Percentiles rank a stretch among this genome's conserved stretches.
Conservation (phyloP, 1,140 invertebrate genomes). For the Calliphora vicina region DNA sequence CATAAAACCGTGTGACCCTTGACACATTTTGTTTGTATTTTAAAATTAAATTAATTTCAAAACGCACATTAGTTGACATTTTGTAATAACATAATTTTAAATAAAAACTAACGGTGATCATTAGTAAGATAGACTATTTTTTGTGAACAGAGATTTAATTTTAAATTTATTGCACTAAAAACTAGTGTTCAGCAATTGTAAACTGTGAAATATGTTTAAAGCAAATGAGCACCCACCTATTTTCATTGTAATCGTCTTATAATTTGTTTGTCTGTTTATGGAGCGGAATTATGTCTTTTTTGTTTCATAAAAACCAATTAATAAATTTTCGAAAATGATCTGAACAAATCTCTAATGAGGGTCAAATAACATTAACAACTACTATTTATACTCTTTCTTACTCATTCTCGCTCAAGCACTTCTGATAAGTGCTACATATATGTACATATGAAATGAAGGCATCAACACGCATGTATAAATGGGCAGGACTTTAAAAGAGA, state of each 20-base stretch:
- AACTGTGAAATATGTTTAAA: not conserved
- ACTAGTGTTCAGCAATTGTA: not conserved
- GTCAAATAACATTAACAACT: slow-evolving; percentile 27
- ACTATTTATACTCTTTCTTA: not conserved
- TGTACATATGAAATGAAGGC: too few species aligned
- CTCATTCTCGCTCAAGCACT: not conserved
- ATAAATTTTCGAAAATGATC: slow-evolving; percentile 31
- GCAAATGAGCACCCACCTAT: not conserved
- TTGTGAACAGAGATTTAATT: not conserved
- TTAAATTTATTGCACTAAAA: not conserved
- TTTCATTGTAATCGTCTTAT: slow-evolving; percentile 31
- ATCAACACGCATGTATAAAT: not conserved
- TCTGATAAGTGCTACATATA: not conserved
- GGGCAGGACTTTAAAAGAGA: not conserved
- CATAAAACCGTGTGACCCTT: slow-evolving; percentile 9
- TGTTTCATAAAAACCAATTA: slow-evolving; percentile 28
- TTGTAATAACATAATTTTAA: not conserved
- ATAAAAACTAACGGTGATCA: not conserved
- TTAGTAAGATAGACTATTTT: not conserved
- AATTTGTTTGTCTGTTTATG: slow-evolving; percentile 24
- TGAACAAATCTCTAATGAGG: slow-evolving; percentile 37
- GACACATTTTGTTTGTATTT: not conserved
- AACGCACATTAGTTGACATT: too few species aligned
- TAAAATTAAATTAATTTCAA: not conserved
- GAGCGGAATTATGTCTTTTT: not conserved